These are phyloP conservation scores for Trissoscelio sp. DNA, from an alignment of 2,888 invertebrate genomes.

Conservation along the genomic window DNA sequence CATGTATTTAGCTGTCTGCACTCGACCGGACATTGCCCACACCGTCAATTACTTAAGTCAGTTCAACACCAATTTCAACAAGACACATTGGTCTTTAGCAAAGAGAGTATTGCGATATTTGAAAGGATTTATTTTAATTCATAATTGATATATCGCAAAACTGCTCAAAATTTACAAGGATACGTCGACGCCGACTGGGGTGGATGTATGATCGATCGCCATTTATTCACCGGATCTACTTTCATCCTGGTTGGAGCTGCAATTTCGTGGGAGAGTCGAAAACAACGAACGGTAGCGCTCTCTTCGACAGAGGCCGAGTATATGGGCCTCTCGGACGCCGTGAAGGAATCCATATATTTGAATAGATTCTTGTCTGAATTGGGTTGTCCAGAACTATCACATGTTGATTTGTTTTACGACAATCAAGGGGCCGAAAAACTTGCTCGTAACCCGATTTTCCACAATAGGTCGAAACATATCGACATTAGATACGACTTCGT, in stretches of 20 bases:
- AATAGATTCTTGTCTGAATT: slow-evolving; percentile 12
- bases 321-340: slow-evolving; percentile 53
- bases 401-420: slow-evolving; percentile 38
- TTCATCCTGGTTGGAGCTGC: slow-evolving; percentile 34
- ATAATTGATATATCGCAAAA: too few relatives aligned
- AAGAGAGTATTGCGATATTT: background rate
- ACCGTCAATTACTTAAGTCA: slow-evolving; percentile 2
- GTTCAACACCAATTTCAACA: background rate
- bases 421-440: slow-evolving; percentile 62
- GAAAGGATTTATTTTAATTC: too few relatives aligned
- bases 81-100: background rate
- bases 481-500: slow-evolving; percentile 65
- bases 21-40: background rate
- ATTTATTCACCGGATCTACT: slow-evolving; percentile 33
- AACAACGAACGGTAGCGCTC: slow-evolving; percentile 62
- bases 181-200: slow-evolving; percentile 36
- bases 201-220: background rate
- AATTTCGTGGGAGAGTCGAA: slow-evolving; percentile 57
- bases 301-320: slow-evolving; percentile 3
- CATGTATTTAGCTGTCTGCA: background rate
- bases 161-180: slow-evolving; percentile 1
- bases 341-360: slow-evolving; percentile 55
- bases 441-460: slow-evolving; percentile 57
- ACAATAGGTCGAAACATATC: slow-evolving; percentile 65
- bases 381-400: slow-evolving; percentile 15